phyloP scores from a whole-genome alignment of 2,113 vertebrate genomes.

The Alethe castanea region DNA sequence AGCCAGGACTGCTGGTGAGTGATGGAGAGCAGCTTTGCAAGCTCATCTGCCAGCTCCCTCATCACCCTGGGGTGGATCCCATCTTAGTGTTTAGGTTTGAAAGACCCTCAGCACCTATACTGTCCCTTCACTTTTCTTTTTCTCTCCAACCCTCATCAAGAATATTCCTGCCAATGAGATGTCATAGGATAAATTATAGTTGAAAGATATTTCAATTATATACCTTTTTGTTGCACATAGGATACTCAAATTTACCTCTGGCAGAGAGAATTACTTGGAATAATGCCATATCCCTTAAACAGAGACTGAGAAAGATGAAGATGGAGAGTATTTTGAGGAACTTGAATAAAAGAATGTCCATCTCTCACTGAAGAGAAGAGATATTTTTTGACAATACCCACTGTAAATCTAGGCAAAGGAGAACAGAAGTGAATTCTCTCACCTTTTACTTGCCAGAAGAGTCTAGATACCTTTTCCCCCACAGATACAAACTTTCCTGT shows the following conservation, averaged over 20 bases:
- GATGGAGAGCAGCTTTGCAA: accelerated
- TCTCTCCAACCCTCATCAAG: not conserved
- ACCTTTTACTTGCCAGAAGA: not conserved
- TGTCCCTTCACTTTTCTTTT: not conserved
- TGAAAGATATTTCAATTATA: not conserved
- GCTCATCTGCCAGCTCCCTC: not conserved
- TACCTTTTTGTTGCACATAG: not conserved
- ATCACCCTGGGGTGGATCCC: not conserved
- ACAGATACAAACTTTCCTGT: not conserved
- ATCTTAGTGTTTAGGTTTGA: not conserved
- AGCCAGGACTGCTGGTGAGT: not conserved
- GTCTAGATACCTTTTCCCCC: not conserved
- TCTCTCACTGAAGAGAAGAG: not conserved
- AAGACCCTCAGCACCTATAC: not conserved
- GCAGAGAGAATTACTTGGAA: not conserved
- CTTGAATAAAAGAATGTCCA: not conserved
- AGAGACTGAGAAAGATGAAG: not conserved
- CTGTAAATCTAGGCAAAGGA: not conserved
- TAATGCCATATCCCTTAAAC: not conserved
- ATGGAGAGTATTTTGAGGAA: not conserved
- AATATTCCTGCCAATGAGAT: not conserved
- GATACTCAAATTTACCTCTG: not conserved
- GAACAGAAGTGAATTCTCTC: not conserved
- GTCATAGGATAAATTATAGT: not conserved
- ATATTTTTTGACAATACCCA: not conserved